Base-by-base conservation (phyloP, 1,140 invertebrate genomes). In the Microplitis demolitor region DNA sequence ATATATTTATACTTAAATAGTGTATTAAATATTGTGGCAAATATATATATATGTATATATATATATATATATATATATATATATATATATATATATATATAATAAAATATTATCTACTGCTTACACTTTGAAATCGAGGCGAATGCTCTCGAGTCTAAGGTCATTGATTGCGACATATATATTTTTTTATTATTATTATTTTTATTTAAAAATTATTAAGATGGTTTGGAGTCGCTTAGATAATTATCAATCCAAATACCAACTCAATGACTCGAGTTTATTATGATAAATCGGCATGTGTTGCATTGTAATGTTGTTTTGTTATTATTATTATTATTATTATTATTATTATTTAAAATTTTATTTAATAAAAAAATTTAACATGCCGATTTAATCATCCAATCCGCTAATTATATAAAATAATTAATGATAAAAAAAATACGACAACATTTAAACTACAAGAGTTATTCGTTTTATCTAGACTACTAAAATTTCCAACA, bases 401-500 rank as follows among this genome's bases (percentile, higher is more conserved):
- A 16, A 34, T 73, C 61, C 45, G 16, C 62, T 69, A 50, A 66
- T 74, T 45, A 45, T 54, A 33, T 51, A 37, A 45, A 62, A 75
- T 61, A 70, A 69, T 56, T 53, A 66, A 73, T 80, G 76, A 73
- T 78, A 80, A 82, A 75, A 79, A 79, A 80, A 80, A 80, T 73
- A 81, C 78, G 82, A 85, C 81, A 85, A 85, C 83, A 86, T 82
- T 85, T 78, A 84, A 58, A 84, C 83, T 80, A 85, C 79, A 79
- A 79, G 80, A 79, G 82, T 78, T 83, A 85, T 82, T 83, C 79
- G 77, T 77, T 60, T 61, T 81, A 45, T 45, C 39, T 85, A 85
- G 77, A 82, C 83, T 87, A 87, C 83, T 83, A 85, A 72, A 86
- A 85, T 45, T 85, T 86, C 82, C 84, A 86, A 85, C 83, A 87